Conservation (phyloP, 1,140 invertebrate genomes). For the Episyrphus balteatus region DNA sequence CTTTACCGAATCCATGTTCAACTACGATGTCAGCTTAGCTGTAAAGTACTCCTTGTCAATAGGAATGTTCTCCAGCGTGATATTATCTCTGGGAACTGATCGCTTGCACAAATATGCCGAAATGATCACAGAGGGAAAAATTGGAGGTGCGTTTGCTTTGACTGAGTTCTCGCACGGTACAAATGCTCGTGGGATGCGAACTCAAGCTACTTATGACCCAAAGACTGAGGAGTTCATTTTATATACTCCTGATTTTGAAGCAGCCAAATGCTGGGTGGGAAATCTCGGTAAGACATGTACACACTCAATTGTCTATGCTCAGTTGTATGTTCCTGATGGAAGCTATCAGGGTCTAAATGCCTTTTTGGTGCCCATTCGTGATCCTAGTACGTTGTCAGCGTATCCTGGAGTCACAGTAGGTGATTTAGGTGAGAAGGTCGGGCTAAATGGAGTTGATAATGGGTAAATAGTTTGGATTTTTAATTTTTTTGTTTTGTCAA, state of each 20-base stretch:
- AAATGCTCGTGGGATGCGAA: slow-evolving; percentile 72
- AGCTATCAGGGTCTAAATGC: slow-evolving; percentile 66
- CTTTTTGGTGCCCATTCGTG: slow-evolving; percentile 68
- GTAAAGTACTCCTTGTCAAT: slow-evolving; percentile 52
- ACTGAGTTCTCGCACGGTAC: slow-evolving; percentile 83
- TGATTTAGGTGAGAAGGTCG: slow-evolving; percentile 74
- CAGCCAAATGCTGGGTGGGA: slow-evolving; percentile 71
- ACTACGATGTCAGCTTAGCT: slow-evolving; percentile 56
- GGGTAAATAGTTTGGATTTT: slow-evolving; percentile 41
- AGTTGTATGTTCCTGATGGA: slow-evolving; percentile 65
- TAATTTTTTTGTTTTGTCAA: background rate
- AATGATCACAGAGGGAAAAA: slow-evolving; percentile 43
- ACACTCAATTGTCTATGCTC: slow-evolving; percentile 76
- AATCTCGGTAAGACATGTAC: slow-evolving; percentile 66
- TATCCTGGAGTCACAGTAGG: slow-evolving; percentile 65
- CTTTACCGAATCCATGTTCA: slow-evolving; percentile 47
- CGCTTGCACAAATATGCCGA: slow-evolving; percentile 50
- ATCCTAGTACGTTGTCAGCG: slow-evolving; percentile 55
- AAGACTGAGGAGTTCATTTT: slow-evolving; percentile 65
- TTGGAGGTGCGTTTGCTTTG: slow-evolving; percentile 66
- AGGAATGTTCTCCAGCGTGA: slow-evolving; percentile 44
- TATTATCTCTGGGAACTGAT: slow-evolving; percentile 44
- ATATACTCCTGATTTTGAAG: slow-evolving; percentile 73
- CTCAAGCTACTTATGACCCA: slow-evolving; percentile 67
- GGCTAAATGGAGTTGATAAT: slow-evolving; percentile 75